phyloP scores from a whole-genome alignment of 2,888 invertebrate genomes.

The Scelioninae gen. 1 region DNA sequence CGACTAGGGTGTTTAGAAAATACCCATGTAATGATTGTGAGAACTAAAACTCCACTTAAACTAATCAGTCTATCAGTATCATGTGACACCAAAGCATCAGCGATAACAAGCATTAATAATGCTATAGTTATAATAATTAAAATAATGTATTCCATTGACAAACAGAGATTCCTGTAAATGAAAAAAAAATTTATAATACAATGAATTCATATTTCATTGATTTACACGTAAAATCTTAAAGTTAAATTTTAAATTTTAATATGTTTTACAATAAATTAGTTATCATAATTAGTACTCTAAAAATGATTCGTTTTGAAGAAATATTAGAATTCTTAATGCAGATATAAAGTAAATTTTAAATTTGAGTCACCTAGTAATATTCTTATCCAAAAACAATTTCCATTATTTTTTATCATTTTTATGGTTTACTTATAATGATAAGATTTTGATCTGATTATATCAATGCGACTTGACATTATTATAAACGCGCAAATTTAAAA shows the following conservation, averaged over 20 bases:
- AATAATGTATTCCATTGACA: slow-evolving; percentile 81
- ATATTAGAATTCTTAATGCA: no score
- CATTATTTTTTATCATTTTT: neutral
- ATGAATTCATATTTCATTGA: no score
- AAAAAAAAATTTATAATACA: neutral
- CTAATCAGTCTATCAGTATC: slow-evolving; percentile 87
- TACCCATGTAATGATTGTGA: slow-evolving; percentile 88
- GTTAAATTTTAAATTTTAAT: no score
- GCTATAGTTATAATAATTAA: slow-evolving; percentile 83
- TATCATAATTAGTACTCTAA: neutral
- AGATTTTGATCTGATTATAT: neutral
- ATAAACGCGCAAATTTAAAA: neutral
- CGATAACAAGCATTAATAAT: slow-evolving; percentile 86
- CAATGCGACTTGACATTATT: neutral
- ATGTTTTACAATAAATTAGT: no score
- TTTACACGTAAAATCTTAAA: no score
- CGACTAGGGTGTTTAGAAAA: slow-evolving; percentile 87
- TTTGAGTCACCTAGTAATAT: neutral
- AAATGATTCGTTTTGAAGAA: neutral
- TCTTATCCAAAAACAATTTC: neutral
- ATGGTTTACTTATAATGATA: neutral
- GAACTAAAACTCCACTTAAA: slow-evolving; percentile 87
- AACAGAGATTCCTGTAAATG: slow-evolving; percentile 88
- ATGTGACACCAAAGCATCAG: slow-evolving; percentile 86
- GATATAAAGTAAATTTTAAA: no score